Evolutionary conservation across 2,888 invertebrate species (phyloP).

Genomic region (Pharmacophagus antenor): DNA sequence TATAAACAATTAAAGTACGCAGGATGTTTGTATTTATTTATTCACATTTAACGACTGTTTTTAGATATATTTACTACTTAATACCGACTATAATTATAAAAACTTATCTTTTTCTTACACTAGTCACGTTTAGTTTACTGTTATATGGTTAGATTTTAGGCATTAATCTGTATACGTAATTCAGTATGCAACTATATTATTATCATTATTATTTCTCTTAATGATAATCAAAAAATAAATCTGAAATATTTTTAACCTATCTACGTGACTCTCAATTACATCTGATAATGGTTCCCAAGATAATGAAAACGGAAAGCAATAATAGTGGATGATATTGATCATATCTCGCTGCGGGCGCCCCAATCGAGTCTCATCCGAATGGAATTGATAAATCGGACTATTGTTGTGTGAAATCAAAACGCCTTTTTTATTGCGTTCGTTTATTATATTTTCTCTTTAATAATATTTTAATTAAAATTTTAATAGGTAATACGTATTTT

Average conservation of each 20-base stretch:
- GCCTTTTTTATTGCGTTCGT: not conserved
- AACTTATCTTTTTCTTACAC: too few species aligned
- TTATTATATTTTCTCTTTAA: not conserved
- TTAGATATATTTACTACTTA: too few species aligned
- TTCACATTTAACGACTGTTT: not conserved
- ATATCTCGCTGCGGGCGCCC: conserved; percentile 10
- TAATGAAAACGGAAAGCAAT: conserved; percentile 18
- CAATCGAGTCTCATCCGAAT: not conserved
- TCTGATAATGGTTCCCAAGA: conserved; percentile 10
- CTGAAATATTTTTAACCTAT: not conserved
- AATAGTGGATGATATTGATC: conserved; percentile 17
- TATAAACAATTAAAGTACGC: not conserved
- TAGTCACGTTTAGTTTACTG: too few species aligned
- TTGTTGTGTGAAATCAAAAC: not conserved
- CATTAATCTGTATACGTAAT: too few species aligned
- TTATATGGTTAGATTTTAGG: too few species aligned
- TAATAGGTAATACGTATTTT: too few species aligned
- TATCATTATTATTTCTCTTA: too few species aligned
- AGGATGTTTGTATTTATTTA: not conserved
- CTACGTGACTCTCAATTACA: not conserved
- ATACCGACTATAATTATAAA: too few species aligned
- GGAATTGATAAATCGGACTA: not conserved
- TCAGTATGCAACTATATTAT: too few species aligned
- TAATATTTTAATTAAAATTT: not conserved
- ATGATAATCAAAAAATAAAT: too few species aligned